phyloP scores from a whole-genome alignment of 2,888 invertebrate species.

The Abscondita cerata region DNA sequence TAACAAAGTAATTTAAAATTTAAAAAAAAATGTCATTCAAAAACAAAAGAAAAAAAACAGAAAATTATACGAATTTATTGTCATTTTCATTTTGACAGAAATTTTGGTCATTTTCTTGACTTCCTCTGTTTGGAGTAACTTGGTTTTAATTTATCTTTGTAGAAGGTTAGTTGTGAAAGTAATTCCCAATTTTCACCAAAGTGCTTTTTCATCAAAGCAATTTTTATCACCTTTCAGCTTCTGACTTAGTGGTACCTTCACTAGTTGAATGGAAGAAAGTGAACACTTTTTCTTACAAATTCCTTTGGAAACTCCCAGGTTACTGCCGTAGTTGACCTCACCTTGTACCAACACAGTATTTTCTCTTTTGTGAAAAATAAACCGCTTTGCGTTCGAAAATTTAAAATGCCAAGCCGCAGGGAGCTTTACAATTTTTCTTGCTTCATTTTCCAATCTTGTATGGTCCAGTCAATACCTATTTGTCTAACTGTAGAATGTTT shows the following conservation, averaged over 20 bases:
- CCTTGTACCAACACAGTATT: not conserved
- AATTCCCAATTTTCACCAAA: not conserved
- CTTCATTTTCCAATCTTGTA: not conserved
- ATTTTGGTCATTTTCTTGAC: no score
- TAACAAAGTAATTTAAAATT: no score
- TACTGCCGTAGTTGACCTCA: not conserved
- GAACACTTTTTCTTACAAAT: not conserved
- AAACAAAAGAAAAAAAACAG: no score
- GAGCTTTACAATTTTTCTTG: not conserved
- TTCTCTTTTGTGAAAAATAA: not conserved
- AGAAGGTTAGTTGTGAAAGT: not conserved
- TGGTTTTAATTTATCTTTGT: no score
- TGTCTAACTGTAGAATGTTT: not conserved
- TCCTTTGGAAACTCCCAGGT: not conserved
- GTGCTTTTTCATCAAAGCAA: not conserved
- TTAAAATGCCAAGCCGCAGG: not conserved
- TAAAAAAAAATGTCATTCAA: no score
- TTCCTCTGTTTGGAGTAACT: no score
- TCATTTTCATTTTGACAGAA: no score
- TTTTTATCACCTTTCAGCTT: slow-evolving; percentile 7
- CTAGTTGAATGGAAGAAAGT: not conserved
- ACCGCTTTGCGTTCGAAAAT: not conserved
- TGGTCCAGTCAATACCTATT: not conserved
- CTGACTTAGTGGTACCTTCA: not conserved
- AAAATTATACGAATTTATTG: no score